Percentiles rank a stretch among this genome's conserved stretches.
These are phyloP conservation scores for Dolomedes plantarius DNA, from an alignment of 2,888 invertebrate species.

Conservation along the genomic window DNA sequence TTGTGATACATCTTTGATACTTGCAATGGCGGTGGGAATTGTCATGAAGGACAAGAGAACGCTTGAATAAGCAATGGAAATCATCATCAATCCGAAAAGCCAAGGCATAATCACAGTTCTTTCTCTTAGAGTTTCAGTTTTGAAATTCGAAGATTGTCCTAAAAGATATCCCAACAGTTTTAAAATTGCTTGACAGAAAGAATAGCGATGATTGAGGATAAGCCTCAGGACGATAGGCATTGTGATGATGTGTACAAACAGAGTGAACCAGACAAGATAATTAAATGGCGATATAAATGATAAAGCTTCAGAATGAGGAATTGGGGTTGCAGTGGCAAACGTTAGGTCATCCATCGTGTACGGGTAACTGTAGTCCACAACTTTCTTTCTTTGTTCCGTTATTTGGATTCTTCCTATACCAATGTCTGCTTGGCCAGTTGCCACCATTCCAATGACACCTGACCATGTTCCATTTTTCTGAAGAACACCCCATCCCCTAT, in stretches of 20 bases:
- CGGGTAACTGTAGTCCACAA: constrained; percentile 79
- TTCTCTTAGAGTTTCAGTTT: neutral
- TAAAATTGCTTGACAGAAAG: neutral
- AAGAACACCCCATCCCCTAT: constrained; percentile 9
- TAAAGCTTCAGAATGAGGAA: neutral
- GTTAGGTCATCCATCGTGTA: constrained; percentile 75
- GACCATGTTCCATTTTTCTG: constrained; percentile 24
- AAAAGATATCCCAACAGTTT: constrained; percentile 19
- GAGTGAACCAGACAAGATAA: constrained; percentile 11
- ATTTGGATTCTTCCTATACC: constrained; percentile 80
- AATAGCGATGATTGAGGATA: neutral
- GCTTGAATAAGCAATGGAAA: constrained; percentile 23
- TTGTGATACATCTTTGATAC: constrained; percentile 4
- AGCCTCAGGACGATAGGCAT: neutral
- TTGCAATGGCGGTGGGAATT: constrained; percentile 9
- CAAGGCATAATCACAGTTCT: neutral
- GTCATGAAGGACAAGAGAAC: constrained; percentile 25
- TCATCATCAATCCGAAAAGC: constrained; percentile 8
- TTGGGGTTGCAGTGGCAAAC: constrained; percentile 21
- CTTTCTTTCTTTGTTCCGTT: constrained; percentile 79
- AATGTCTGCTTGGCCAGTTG: constrained; percentile 77
- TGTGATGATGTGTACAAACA: neutral
- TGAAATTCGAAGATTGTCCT: neutral
- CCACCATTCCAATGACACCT: constrained; percentile 74
- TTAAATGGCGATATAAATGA: constrained; percentile 32